Evolutionary conservation across 2,113 vertebrate species (phyloP).

Genomic region (Platysternon megacephalum): DNA sequence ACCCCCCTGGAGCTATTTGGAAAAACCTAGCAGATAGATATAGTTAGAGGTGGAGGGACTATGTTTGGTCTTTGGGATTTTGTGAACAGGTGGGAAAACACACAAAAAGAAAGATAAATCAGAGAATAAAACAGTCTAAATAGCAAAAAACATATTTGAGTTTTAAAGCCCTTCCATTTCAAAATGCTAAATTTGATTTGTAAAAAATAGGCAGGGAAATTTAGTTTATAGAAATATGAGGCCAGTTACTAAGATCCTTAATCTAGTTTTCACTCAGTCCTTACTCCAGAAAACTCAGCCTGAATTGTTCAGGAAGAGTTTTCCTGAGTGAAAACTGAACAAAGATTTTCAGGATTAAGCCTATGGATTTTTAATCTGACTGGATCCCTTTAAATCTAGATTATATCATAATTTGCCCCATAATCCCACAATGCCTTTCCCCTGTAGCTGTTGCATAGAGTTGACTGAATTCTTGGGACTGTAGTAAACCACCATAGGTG

Average conservation of each 20-base stretch:
- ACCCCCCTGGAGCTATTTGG: background rate
- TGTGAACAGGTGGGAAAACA: background rate
- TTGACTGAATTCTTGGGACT: background rate
- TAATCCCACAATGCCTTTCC: background rate
- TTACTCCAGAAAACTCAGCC: background rate
- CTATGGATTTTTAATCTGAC: background rate
- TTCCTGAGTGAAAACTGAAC: background rate
- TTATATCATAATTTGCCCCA: background rate
- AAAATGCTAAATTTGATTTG: background rate
- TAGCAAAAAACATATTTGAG: background rate
- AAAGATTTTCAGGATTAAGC: constrained; percentile 11
- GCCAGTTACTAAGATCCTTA: background rate
- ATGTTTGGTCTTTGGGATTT: background rate
- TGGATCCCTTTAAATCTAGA: background rate
- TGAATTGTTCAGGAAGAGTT: background rate
- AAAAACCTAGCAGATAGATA: background rate
- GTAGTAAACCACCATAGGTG: background rate
- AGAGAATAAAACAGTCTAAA: background rate
- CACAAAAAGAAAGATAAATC: background rate
- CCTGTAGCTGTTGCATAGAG: background rate
- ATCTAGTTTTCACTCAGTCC: background rate
- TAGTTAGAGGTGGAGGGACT: background rate
- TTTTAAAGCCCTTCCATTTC: background rate
- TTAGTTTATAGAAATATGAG: background rate
- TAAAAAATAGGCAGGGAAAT: background rate